Percentiles rank a stretch among this genome's conserved stretches.
Evolutionary conservation across 2,797 vertebrate species (phyloP).

Genomic region (Neostethus bicornis): DNA sequence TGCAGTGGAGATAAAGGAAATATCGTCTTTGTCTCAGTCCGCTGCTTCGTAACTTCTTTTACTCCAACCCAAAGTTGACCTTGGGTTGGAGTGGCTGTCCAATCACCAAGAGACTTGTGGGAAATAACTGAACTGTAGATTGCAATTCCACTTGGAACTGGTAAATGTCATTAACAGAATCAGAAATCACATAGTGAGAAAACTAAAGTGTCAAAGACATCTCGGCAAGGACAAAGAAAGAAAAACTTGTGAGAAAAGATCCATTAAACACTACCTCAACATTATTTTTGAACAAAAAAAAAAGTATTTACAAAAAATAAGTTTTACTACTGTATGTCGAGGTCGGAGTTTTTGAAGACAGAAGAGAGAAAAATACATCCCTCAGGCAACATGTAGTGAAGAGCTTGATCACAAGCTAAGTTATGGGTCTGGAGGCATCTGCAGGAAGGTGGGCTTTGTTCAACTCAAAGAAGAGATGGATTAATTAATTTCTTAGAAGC

Average conservation of each 20-base stretch:
- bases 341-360: neutral
- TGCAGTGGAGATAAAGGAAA: neutral
- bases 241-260: slow-evolving; percentile 2
- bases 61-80: slow-evolving; percentile 4
- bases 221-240: neutral
- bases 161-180: neutral
- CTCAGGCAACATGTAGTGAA: slow-evolving; percentile 8
- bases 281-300: too few relatives aligned
- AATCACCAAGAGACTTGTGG: neutral
- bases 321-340: too few relatives aligned
- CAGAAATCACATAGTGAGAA: neutral
- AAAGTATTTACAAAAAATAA: too few relatives aligned
- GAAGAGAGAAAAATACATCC: slow-evolving; percentile 12
- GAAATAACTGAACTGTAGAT: neutral
- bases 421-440: slow-evolving; percentile 3
- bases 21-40: neutral
- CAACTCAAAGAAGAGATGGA: neutral
- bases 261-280: neutral
- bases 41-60: neutral
- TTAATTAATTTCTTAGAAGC: neutral
- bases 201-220: slow-evolving; percentile 4
- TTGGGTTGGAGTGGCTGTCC: slow-evolving; percentile 8
- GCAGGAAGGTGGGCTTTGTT: too few relatives aligned
- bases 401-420: slow-evolving; percentile 6
- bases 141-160: slow-evolving; percentile 3